Base-by-base conservation (phyloP, 2,113 vertebrate species). In the Pyxicephalus adspersus region DNA sequence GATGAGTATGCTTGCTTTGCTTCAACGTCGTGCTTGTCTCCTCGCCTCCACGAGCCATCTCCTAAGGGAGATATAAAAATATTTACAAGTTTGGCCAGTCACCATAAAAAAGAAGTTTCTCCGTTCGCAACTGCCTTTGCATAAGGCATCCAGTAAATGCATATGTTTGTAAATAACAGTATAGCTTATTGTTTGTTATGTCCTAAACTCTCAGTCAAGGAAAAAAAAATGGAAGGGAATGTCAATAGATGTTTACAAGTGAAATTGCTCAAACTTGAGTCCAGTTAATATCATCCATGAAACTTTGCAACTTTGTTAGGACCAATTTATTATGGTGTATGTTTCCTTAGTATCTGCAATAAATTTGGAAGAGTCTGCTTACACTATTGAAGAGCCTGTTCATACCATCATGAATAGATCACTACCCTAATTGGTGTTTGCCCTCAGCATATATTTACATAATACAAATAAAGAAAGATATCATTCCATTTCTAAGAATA, bases 31-130 rank as follows among this genome's bases (percentile, higher is more conserved):
- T 95, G 87, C 85, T 95, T 93, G 89, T 99, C 97, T 83, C 95
- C 96, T 92, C 96, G 93, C 90, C 86, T 95, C 98, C 98, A 99
- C 0, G 96, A 98, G 18, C 98, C 97, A 83, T 99, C 95, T 72
- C 98, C 98, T 99, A 89, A 52, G 70, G 63, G 74, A 83, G 83
- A 91, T 89, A 86, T 51, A 80, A 87, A 87, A 86, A 82, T 75
- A 89, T 89, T 89, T 89, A 84, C 80, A 86, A 86, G 84, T 83
- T 84, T 80, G 83, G 85, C 83, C 64, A 76, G 76, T 66, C 80
- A 83, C 50, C 83, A 85, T 77, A 85, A 85, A 77, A 77, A 68
- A 50, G 55, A 11, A 80, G n/a, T 85, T 85, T 84, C 90, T 67
- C 70, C 83, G 77, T 68, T 83, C 70, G 63, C 20, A 60, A 29